Evolutionary conservation across 2,113 vertebrate genomes (phyloP), one percentile per base, ranked within the genome.

Genomic region (Pachypanchax playfairii): DNA sequence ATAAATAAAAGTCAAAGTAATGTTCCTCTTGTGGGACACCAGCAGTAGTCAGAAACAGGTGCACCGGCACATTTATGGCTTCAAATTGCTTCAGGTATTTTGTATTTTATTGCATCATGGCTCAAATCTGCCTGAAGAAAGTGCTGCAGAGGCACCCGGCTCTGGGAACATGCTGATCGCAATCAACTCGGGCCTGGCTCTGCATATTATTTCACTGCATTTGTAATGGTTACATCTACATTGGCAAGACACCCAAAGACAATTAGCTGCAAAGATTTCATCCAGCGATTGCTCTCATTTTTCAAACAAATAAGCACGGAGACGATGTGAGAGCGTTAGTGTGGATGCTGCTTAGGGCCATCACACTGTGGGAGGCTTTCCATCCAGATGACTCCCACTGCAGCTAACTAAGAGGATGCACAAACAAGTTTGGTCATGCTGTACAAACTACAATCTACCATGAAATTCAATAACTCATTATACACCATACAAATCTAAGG

Each of bases 311-410:
- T 75, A 65, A 81, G 75, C 41, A 75, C 0, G 9, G 58, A 65
- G 72, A 72, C 24, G 17, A 69, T 39, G 22, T 61, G 53, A 44
- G 51, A 68, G 65, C 29, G 21, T 35, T 47, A 0, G 41, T 57
- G 14, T 71, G 70, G 67, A 73, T 55, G 66, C 35, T 59, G 61
- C 70, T 68, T 24, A 51, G 54, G 55, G 67, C 56, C 60, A 65
- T 71, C 48, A 41, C 61, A 46, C 59, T 52, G 78, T 62, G 70
- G 76, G 79, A 82, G 73, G 59, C 72, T 75, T 80, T 64, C 69
- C 77, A 77, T 77, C 73, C 79, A 83, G 71, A 80, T 71, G 68
- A 78, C 79, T 73, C 76, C 58, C 18, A 46, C 54, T 56, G 65
- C 54, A 77, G 77, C 17, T 61, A 80, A 70, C 39, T 1, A 47